Conservation (phyloP, 2,113 vertebrate genomes). For the Lanius collurio region DNA sequence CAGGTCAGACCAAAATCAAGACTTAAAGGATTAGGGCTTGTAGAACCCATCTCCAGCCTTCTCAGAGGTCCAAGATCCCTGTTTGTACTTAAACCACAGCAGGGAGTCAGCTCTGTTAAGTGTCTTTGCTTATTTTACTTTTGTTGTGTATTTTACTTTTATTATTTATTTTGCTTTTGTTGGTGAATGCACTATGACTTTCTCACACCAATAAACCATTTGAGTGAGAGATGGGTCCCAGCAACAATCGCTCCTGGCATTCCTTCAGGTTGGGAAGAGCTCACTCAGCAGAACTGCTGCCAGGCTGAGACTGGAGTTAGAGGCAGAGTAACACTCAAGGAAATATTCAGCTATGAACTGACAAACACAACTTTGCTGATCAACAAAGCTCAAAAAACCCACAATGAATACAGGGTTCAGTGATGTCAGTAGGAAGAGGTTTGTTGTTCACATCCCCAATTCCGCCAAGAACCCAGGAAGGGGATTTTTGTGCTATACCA, state of each 20-base stretch:
- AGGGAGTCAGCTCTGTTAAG: not conserved
- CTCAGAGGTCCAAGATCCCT: not conserved
- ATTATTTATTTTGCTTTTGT: not conserved
- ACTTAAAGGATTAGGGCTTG: not conserved
- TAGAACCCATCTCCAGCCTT: not conserved
- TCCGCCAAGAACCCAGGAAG: not conserved
- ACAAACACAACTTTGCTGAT: not conserved
- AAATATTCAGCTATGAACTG: not conserved
- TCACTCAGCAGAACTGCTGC: not conserved
- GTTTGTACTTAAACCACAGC: not conserved
- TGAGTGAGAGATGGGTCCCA: not conserved
- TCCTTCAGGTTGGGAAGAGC: not conserved
- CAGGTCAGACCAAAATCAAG: not conserved
- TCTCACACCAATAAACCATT: not conserved
- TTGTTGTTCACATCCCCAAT: not conserved
- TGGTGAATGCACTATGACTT: not conserved
- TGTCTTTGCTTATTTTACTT: not conserved
- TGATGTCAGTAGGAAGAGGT: not conserved
- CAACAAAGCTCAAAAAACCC: not conserved
- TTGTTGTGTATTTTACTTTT: not conserved
- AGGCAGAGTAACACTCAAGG: not conserved
- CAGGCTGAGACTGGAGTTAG: accelerated
- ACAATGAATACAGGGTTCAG: not conserved
- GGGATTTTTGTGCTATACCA: not conserved
- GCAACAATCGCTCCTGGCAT: not conserved